Evolutionary conservation across 2,888 invertebrate genomes (phyloP), one percentile per base, ranked within the genome.

Genomic region (Brachynemurus nebulosus): DNA sequence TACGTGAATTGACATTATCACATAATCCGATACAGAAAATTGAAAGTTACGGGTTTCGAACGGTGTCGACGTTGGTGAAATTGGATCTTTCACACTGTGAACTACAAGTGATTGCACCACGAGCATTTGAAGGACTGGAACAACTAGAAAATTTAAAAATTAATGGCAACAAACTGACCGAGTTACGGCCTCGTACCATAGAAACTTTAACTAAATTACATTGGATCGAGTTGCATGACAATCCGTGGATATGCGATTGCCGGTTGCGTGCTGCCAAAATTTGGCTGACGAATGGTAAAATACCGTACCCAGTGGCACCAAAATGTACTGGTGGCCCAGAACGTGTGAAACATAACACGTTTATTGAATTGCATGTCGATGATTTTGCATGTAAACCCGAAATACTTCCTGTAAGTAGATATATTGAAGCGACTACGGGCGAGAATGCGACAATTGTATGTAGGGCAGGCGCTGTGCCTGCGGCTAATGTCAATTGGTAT

Each of bases 211-310:
- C 74, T 53, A 78, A 79, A 46, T 69, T 90, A 40, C 80, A 84
- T 59, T 83, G 81, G 34, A 79, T 90, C 48, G 86, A 86, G 58
- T 66, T 90, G 51, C 86, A 89, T 51, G 85, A 85, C 51, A 90
- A 90, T 63, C 86, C 86, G 1, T 90, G 89, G 90, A 74, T 79
- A 48, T 91, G 90, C 59, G 89, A 90, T 59, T 91, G 90, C 57
- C 78, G 85, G 18, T 62, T 90, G 46, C 70, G 89, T 40, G 80
- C 83, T 47, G 75, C 86, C 47, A 86, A 86, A 59, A 70, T 81
- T 54, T 90, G 89, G 89, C 66, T 90, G 50, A 76, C 78, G 41
- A 77, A 79, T 55, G 75, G 80, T 53, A 85, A 86, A 58, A 74
- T 83, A 30, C 80, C 82, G 2, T 76, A 80, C 53, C 73, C 80